Conservation (phyloP, 2,888 invertebrate species). For the Chloroclysta siterata region DNA sequence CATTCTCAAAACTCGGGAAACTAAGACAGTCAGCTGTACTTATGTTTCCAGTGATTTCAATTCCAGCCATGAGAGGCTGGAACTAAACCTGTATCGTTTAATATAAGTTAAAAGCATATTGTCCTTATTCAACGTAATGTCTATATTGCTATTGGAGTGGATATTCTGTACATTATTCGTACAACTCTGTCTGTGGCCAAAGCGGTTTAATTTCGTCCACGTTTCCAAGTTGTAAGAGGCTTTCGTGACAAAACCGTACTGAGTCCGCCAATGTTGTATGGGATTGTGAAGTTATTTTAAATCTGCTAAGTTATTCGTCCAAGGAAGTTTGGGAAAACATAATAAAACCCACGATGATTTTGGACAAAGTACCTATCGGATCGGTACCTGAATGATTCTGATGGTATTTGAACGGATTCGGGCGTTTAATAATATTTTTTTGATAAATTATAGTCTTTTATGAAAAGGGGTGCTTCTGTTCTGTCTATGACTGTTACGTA, state of each 20-base stretch:
- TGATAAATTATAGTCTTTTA: too few species aligned
- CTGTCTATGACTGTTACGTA: too few species aligned
- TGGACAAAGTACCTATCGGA: neutral
- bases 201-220: slow-evolving; percentile 60
- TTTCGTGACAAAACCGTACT: slow-evolving; percentile 52
- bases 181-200: slow-evolving; percentile 36
- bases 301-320: slow-evolving; percentile 1
- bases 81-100: too few species aligned
- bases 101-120: too few species aligned
- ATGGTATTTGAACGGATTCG: too few species aligned
- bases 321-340: neutral
- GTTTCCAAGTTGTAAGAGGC: slow-evolving; percentile 60
- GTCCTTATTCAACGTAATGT: neutral
- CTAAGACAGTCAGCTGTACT: too few species aligned
- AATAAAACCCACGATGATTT: neutral
- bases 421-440: too few species aligned
- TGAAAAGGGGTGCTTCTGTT: too few species aligned
- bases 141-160: neutral
- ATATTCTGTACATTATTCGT: neutral
- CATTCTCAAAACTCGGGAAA: too few species aligned
- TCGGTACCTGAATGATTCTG: too few species aligned
- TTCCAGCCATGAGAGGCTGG: too few species aligned
- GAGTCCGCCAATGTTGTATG: slow-evolving; percentile 35
- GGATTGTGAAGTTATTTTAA: slow-evolving; percentile 23
- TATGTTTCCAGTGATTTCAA: too few species aligned